Percentiles rank a stretch among this genome's conserved stretches.
Conservation (phyloP, 2,888 invertebrate genomes). For the Ennomos quercinarius region DNA sequence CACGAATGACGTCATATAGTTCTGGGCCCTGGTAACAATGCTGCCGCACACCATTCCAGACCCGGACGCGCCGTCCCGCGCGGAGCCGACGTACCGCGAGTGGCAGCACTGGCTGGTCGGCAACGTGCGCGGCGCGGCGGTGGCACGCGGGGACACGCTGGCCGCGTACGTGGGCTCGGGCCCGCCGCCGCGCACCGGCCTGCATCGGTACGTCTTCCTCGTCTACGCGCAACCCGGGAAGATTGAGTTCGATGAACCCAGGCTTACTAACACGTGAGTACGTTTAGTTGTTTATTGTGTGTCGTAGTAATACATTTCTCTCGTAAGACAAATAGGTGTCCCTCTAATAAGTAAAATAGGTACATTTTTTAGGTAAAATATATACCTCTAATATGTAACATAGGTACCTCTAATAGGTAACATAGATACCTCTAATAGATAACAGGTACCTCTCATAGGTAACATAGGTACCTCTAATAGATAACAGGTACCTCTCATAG, state of each 20-base stretch:
- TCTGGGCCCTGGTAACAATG: no score
- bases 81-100: constrained; percentile 92
- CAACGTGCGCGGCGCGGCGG: constrained; percentile 87
- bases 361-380: background rate
- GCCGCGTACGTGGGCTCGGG: constrained; percentile 94
- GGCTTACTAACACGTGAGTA: constrained; percentile 80
- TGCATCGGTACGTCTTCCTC: constrained; percentile 92
- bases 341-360: background rate
- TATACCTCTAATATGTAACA: no score
- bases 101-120: constrained; percentile 97
- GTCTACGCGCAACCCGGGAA: constrained; percentile 90
- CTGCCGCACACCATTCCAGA: constrained; percentile 80
- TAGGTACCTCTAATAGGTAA: no score
- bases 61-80: constrained; percentile 95
- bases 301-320: no score
- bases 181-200: constrained; percentile 91
- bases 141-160: constrained; percentile 89
- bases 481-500: no score
- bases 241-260: constrained; percentile 83
- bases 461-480: no score
- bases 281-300: background rate
- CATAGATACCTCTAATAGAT: no score
- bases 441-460: no score
- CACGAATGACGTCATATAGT: no score
- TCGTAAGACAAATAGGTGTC: no score